Conservation (phyloP, 35 echinoderm and acorn worm species). For the Ophiothrix spiculata region DNA sequence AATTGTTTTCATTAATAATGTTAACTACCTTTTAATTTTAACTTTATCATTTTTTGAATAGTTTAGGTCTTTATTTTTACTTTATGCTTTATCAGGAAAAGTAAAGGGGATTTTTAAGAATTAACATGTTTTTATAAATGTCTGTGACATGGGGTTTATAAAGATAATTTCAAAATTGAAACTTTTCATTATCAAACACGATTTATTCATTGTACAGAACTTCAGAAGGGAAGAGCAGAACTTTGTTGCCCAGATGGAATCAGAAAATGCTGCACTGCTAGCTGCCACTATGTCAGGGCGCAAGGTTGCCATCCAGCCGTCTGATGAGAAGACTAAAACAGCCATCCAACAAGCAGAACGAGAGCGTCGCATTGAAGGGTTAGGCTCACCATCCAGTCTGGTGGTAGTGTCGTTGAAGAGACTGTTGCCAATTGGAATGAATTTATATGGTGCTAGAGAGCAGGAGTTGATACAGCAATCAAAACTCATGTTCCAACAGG, state of each 20-base stretch:
- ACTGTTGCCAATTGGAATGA: conserved; percentile 94
- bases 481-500: conserved; percentile 84
- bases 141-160: no score
- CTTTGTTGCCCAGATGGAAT: conserved; percentile 92
- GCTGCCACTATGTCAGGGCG: conserved; percentile 49
- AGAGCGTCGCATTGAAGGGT: conserved; percentile 42
- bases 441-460: conserved; percentile 92
- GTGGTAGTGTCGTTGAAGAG: conserved; percentile 78
- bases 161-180: no score
- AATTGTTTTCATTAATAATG: no score
- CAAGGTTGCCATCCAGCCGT: conserved; percentile 22
- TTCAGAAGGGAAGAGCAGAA: conserved; percentile 98
- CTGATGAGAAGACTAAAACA: not conserved
- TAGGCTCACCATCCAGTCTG: conserved; percentile 63
- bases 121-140: no score
- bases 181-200: no score
- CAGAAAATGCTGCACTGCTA: conserved; percentile 55
- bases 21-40: no score
- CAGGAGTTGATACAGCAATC: conserved; percentile 94
- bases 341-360: conserved; percentile 29
- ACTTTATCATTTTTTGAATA: no score
- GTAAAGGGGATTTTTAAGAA: no score
- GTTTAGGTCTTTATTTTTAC: no score
- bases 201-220: conserved; percentile 60
- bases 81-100: no score